Conservation (phyloP, 2,113 vertebrate genomes). For the Cebus imitator region DNA sequence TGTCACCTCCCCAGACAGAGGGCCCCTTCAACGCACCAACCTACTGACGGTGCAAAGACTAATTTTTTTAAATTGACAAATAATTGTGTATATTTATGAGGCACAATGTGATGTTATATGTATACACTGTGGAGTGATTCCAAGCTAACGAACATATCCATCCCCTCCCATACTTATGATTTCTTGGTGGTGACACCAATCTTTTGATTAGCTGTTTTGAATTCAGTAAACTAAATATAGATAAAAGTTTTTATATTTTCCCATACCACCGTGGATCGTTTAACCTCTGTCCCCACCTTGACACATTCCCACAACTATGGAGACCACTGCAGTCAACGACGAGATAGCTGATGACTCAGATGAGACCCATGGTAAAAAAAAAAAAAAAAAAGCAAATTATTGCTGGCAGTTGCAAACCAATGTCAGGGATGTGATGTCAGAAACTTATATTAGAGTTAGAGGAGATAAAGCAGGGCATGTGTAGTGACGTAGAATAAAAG, state of each 20-base stretch:
- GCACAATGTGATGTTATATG: neutral
- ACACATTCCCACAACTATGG: neutral
- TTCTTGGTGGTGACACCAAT: neutral
- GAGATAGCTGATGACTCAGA: neutral
- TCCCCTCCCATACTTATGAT: neutral
- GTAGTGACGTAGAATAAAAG: neutral
- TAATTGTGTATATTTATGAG: neutral
- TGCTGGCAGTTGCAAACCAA: neutral
- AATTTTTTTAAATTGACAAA: neutral
- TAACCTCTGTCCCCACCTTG: neutral
- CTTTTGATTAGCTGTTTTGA: neutral
- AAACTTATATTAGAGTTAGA: neutral
- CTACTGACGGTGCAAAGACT: neutral
- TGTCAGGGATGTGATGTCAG: neutral
- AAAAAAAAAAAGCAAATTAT: neutral
- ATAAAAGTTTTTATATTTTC: neutral
- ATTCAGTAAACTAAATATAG: neutral
- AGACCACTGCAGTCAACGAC: neutral
- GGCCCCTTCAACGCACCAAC: neutral
- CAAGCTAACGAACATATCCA: neutral
- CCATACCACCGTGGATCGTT: neutral
- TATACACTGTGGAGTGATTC: neutral
- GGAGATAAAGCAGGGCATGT: neutral
- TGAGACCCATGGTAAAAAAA: neutral
- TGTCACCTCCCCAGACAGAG: neutral